phyloP scores from a whole-genome alignment of 2,113 vertebrate species.

The Marmota monax region DNA sequence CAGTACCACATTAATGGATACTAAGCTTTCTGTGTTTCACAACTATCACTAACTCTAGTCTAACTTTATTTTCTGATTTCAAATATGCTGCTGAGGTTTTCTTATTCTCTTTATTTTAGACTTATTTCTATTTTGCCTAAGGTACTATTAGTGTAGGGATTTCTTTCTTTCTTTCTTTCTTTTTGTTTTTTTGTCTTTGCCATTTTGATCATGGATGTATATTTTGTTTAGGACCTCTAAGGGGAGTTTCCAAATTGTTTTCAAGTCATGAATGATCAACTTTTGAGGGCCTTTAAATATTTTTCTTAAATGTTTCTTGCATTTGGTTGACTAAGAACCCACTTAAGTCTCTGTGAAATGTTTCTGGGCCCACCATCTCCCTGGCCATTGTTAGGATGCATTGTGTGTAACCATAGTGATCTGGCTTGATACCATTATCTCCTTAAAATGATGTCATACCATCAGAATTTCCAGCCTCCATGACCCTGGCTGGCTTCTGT shows the following conservation, averaged over 20 bases:
- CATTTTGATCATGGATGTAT: not conserved
- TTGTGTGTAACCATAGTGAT: conserved; percentile 17
- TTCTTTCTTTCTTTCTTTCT: not conserved
- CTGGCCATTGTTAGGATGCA: not conserved
- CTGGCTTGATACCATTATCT: not conserved
- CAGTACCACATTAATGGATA: not conserved
- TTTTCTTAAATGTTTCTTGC: not conserved
- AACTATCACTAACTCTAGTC: not conserved
- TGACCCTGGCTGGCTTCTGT: not conserved
- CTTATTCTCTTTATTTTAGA: not conserved
- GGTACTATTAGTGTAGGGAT: not conserved
- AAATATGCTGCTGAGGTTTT: not conserved
- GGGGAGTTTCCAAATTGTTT: conserved; percentile 6
- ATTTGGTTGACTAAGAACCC: not conserved
- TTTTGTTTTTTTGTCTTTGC: not conserved
- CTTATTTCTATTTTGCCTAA: not conserved
- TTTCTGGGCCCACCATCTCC: not conserved
- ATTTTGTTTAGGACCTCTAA: conserved; percentile 30
- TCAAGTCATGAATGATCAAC: not conserved
- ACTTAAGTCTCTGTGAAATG: not conserved
- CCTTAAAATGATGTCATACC: not conserved
- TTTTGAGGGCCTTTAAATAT: conserved; percentile 15
- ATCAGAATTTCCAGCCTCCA: not conserved
- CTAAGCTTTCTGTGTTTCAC: not conserved
- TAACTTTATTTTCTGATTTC: conserved; percentile 36